phyloP scores from a whole-genome alignment of 2,113 vertebrate species.

The Nymphicus hollandicus region DNA sequence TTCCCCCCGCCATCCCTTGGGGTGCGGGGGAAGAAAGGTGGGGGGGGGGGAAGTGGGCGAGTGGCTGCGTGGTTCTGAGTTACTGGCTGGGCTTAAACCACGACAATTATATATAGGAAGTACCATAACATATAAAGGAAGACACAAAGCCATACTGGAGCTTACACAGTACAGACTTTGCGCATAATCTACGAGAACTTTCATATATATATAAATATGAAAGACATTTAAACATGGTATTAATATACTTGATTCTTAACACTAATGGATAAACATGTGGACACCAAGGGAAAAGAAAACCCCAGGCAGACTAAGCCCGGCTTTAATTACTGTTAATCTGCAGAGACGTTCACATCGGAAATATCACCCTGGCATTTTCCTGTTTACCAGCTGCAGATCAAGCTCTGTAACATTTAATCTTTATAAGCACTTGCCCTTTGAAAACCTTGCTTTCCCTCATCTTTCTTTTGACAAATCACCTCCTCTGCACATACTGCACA shows the following conservation, averaged over 20 bases:
- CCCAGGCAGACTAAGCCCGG: background rate
- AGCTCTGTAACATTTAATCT: constrained; percentile 45
- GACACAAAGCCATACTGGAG: background rate
- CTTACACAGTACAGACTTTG: background rate
- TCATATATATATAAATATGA: background rate
- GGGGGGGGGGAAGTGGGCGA: background rate
- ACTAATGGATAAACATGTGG: background rate
- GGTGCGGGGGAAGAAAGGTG: background rate
- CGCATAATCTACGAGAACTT: background rate
- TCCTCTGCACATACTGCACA: background rate
- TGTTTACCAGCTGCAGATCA: constrained; percentile 41
- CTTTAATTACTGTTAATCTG: constrained; percentile 52
- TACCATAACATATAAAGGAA: background rate
- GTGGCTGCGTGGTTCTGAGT: background rate
- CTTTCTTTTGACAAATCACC: background rate
- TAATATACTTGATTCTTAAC: background rate
- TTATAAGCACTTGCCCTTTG: constrained; percentile 30
- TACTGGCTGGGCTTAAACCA: background rate
- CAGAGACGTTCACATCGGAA: constrained; percentile 11
- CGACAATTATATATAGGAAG: background rate
- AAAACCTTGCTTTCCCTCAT: background rate
- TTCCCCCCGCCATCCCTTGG: background rate
- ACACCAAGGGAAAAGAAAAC: background rate
- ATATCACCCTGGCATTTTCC: constrained; percentile 58
- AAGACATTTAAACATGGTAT: background rate